These are phyloP conservation scores for Aphelenchoides avenae DNA, from an alignment of 1,140 invertebrate genomes.

Conservation along the genomic window DNA sequence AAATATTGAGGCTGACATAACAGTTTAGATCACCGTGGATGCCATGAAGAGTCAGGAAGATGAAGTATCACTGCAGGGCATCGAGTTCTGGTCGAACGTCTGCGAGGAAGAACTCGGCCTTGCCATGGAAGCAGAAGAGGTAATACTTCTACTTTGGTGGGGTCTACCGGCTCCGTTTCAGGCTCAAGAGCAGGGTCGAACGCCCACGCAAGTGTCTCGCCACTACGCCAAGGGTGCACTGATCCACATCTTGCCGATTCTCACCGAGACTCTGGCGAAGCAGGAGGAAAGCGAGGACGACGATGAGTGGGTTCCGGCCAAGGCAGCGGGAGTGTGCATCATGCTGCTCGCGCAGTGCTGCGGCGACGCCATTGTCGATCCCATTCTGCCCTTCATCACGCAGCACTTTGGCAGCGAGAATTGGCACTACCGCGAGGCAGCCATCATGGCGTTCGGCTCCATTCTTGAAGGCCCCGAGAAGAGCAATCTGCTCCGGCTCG, in stretches of 20 bases:
- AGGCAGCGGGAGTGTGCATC: slow-evolving; percentile 96
- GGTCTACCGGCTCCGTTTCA: slow-evolving; percentile 25
- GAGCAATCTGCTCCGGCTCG: slow-evolving; percentile 79
- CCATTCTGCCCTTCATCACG: slow-evolving; percentile 93
- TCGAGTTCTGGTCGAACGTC: slow-evolving; percentile 99
- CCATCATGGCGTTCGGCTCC: slow-evolving; percentile 95
- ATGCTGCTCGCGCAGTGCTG: slow-evolving; percentile 95
- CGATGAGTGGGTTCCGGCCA: slow-evolving; percentile 98
- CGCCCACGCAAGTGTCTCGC: slow-evolving; percentile 80
- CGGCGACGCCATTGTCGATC: slow-evolving; percentile 90
- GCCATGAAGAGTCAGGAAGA: slow-evolving; percentile 90
- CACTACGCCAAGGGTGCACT: slow-evolving; percentile 91
- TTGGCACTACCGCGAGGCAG: slow-evolving; percentile 92
- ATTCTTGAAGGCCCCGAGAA: slow-evolving; percentile 88
- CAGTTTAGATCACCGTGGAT: slow-evolving; percentile 80
- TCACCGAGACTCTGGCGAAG: slow-evolving; percentile 84
- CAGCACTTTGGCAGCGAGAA: slow-evolving; percentile 85
- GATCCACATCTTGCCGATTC: slow-evolving; percentile 85
- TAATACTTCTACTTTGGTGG: slow-evolving; percentile 30
- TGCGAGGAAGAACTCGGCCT: slow-evolving; percentile 98
- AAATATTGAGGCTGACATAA: slow-evolving; percentile 1
- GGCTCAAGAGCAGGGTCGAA: slow-evolving; percentile 80
- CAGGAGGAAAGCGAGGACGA: slow-evolving; percentile 75
- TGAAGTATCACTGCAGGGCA: slow-evolving; percentile 93
- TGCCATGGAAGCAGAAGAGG: slow-evolving; percentile 84